Evolutionary conservation across 1,140 invertebrate genomes (phyloP).

Genomic region (Tigriopus japonicus): DNA sequence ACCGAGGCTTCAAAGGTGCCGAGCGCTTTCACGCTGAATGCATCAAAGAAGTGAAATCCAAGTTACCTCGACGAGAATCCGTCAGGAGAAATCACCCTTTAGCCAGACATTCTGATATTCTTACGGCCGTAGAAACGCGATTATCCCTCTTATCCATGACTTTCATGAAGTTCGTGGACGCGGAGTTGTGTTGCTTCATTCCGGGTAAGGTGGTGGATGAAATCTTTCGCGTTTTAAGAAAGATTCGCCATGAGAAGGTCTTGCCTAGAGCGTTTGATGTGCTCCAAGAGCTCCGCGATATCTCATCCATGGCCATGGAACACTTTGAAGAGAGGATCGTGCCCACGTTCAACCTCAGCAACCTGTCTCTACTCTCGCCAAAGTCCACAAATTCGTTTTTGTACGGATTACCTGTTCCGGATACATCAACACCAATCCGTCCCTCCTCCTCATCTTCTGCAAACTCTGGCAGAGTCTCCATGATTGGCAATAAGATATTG

Average conservation of each 20-base stretch:
- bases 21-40: constrained; percentile 51
- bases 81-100: constrained; percentile 58
- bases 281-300: constrained; percentile 65
- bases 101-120: constrained; percentile 63
- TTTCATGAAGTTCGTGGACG: constrained; percentile 64
- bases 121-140: constrained; percentile 71
- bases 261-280: too few relatives aligned
- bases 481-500: too few relatives aligned
- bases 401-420: too few relatives aligned
- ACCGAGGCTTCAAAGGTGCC: constrained; percentile 47
- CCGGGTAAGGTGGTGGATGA: constrained; percentile 49
- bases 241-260: neutral
- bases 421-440: too few relatives aligned
- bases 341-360: constrained; percentile 24
- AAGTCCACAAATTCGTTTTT: too few relatives aligned
- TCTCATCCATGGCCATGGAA: constrained; percentile 89
- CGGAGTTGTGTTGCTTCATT: constrained; percentile 69
- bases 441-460: too few relatives aligned
- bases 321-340: constrained; percentile 82
- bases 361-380: too few relatives aligned
- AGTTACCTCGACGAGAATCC: constrained; percentile 67
- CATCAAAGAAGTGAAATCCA: constrained; percentile 51
- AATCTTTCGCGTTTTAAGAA: constrained; percentile 7
- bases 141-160: constrained; percentile 82
- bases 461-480: too few relatives aligned